phyloP scores from a whole-genome alignment of 1,140 invertebrate species.

The Drosophila lacertosa region DNA sequence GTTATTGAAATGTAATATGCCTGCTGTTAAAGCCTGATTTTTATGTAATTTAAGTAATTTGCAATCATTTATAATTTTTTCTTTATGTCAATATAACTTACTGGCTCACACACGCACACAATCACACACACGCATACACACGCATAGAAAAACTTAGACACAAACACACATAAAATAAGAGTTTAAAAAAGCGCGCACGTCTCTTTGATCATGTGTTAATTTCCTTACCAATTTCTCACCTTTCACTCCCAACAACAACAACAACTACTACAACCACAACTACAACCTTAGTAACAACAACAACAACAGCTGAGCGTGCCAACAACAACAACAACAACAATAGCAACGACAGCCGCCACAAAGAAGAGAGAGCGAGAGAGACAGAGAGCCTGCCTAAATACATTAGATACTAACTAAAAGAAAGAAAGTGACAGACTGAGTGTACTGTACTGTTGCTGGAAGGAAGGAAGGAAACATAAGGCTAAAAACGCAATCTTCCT shows the following conservation, averaged over 20 bases:
- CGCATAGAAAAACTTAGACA: background rate
- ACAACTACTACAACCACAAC: constrained; percentile 24
- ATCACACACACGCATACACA: constrained; percentile 3
- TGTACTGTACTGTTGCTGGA: constrained; percentile 19
- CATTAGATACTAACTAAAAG: constrained; percentile 10
- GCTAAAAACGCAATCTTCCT: constrained; percentile 12
- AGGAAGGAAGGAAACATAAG: constrained; percentile 30
- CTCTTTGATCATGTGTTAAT: constrained; percentile 54
- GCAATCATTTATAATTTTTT: constrained; percentile 2
- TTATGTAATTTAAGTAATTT: constrained; percentile 5
- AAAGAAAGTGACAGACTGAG: constrained; percentile 9
- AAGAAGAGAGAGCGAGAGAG: constrained; percentile 7
- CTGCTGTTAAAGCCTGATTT: background rate
- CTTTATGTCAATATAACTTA: background rate
- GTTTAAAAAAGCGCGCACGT: constrained; percentile 20
- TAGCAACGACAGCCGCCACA: constrained; percentile 4
- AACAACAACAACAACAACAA: constrained; percentile 23
- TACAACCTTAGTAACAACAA: constrained; percentile 37
- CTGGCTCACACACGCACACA: constrained; percentile 15
- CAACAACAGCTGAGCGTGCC: constrained; percentile 46
- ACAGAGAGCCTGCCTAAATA: constrained; percentile 3
- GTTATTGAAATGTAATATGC: constrained; percentile 1
- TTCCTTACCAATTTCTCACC: constrained; percentile 50
- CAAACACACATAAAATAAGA: constrained; percentile 5
- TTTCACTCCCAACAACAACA: constrained; percentile 37